A percentile compares a stretch with the other conserved stretches of the same genome.
Conservation (phyloP, 37 sponge, comb jelly and placozoan genomes). For the Beroe ovata region DNA sequence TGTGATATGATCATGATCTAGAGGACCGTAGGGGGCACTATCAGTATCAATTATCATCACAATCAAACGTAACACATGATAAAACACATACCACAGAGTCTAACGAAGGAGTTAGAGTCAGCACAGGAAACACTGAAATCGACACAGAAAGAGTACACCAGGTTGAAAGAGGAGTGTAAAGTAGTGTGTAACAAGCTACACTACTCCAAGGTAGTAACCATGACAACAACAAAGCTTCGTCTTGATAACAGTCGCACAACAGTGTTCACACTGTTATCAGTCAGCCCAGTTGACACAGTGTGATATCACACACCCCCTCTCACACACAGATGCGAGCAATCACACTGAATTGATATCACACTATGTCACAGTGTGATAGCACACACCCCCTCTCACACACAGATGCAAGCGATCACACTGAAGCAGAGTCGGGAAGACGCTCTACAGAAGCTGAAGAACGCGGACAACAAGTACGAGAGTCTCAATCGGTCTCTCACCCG, state of each 20-base stretch:
- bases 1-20: too few relatives aligned
- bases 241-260: too few relatives aligned
- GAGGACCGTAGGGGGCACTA: too few relatives aligned
- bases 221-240: too few relatives aligned
- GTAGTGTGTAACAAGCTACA: neutral
- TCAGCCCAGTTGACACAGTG: too few relatives aligned
- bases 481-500: slow-evolving; percentile 29
- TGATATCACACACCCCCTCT: too few relatives aligned
- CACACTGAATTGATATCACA: too few relatives aligned
- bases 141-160: neutral
- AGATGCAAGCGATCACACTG: slow-evolving; percentile 41
- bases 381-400: neutral
- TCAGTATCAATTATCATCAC: too few relatives aligned
- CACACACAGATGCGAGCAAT: slow-evolving; percentile 14
- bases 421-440: slow-evolving; percentile 38
- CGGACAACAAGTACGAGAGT: slow-evolving; percentile 29
- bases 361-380: too few relatives aligned
- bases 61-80: too few relatives aligned
- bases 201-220: slow-evolving; percentile 19
- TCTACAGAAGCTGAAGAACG: slow-evolving; percentile 49
- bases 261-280: too few relatives aligned
- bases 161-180: slow-evolving; percentile 13
- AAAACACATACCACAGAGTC: neutral
- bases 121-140: neutral
- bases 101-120: neutral